Evolutionary conservation across 2,888 invertebrate species (phyloP).

Genomic region (Celastrina argiolus): DNA sequence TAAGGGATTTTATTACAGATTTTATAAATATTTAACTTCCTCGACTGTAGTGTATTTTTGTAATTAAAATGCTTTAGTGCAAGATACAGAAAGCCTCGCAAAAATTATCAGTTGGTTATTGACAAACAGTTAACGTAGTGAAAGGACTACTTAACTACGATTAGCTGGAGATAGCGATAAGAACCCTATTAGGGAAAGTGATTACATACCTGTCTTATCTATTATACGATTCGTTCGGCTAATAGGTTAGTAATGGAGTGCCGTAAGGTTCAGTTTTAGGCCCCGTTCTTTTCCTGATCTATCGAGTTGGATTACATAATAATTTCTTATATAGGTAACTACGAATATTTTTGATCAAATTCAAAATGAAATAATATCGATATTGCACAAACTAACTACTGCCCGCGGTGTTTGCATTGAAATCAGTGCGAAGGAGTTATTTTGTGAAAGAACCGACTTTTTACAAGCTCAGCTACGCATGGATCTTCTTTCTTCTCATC

Average conservation of each 20-base stretch:
- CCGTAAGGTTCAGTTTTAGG: background rate
- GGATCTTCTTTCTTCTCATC: too few relatives aligned
- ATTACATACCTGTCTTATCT: slow-evolving; percentile 8
- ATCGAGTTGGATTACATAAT: background rate
- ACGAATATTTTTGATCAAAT: too few relatives aligned
- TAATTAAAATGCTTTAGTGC: background rate
- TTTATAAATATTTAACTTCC: too few relatives aligned
- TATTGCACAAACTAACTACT: too few relatives aligned
- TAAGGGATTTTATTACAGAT: too few relatives aligned
- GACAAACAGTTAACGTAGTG: background rate
- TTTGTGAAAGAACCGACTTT: too few relatives aligned
- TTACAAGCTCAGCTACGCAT: too few relatives aligned
- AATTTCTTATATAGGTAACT: too few relatives aligned
- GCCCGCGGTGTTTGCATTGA: too few relatives aligned
- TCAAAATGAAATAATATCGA: too few relatives aligned
- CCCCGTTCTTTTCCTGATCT: background rate
- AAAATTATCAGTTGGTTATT: background rate
- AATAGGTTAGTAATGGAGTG: background rate
- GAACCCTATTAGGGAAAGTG: background rate
- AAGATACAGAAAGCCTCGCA: background rate
- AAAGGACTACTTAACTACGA: slow-evolving; percentile 5
- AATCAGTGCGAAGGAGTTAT: too few relatives aligned
- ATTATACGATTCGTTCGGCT: background rate
- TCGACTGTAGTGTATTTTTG: too few relatives aligned
- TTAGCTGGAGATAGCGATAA: background rate